These are phyloP conservation scores for Torymus texanus DNA, from an alignment of 2,888 invertebrate genomes.

Conservation along the genomic window DNA sequence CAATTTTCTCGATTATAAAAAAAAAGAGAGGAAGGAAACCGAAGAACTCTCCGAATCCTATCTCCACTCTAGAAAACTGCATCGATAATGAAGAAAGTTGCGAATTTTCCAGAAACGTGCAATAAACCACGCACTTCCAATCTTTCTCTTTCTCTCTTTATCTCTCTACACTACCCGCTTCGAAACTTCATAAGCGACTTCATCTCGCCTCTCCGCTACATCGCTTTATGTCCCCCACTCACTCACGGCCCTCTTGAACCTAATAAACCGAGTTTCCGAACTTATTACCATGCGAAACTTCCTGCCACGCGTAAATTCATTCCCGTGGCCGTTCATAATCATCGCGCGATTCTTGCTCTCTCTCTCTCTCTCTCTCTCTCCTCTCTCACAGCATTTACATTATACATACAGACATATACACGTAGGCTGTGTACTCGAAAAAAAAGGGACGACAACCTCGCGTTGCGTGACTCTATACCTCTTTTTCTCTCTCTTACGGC, in stretches of 20 bases:
- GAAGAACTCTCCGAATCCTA: too few species aligned
- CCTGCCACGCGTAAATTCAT: background rate
- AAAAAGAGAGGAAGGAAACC: too few species aligned
- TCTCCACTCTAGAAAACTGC: background rate
- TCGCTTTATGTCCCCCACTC: background rate
- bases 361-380: background rate
- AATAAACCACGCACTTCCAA: background rate
- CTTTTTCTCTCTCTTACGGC: background rate
- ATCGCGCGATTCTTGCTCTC: background rate
- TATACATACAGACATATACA: too few species aligned
- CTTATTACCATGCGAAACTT: slow-evolving; percentile 19
- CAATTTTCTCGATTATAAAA: too few species aligned
- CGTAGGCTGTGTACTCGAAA: background rate
- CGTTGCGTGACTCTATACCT: slow-evolving; percentile 37
- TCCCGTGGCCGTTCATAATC: slow-evolving; percentile 3
- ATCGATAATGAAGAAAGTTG: slow-evolving; percentile 24
- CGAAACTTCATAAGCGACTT: slow-evolving; percentile 23
- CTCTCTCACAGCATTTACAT: too few species aligned
- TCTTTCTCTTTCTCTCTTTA: background rate
- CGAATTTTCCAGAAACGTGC: background rate
- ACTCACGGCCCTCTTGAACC: background rate
- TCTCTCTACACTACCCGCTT: background rate
- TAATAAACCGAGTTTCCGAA: slow-evolving; percentile 14
- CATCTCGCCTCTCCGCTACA: too few species aligned
- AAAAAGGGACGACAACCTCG: background rate